These are phyloP conservation scores for Zeugodacus cucurbitae DNA, from an alignment of 1,140 invertebrate species.

Conservation along the genomic window DNA sequence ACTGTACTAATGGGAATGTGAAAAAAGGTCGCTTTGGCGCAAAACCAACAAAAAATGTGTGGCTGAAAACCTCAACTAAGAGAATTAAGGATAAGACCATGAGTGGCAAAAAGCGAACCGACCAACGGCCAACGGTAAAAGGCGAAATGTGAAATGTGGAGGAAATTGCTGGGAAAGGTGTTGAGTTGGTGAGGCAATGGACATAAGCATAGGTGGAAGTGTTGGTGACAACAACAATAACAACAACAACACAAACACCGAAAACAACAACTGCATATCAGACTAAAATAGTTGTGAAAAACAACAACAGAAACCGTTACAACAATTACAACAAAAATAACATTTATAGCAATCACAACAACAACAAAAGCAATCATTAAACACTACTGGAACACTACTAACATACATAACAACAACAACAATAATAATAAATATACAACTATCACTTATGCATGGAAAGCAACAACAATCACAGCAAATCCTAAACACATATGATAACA, in stretches of 20 bases:
- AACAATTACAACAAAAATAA: too few relatives aligned
- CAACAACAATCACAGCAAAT: too few relatives aligned
- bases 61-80: not conserved
- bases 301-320: not conserved
- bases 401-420: too few relatives aligned
- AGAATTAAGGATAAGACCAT: constrained; percentile 12
- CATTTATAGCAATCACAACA: too few relatives aligned
- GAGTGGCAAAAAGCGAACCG: constrained; percentile 2
- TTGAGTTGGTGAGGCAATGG: not conserved
- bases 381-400: too few relatives aligned
- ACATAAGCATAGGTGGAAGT: too few relatives aligned
- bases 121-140: not conserved
- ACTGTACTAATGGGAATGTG: not conserved
- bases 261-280: not conserved
- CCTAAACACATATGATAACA: too few relatives aligned
- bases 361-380: too few relatives aligned
- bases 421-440: too few relatives aligned
- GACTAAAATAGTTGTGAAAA: not conserved
- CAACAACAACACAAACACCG: not conserved
- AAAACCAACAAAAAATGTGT: not conserved
- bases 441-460: too few relatives aligned
- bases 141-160: not conserved
- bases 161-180: not conserved
- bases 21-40: not conserved
- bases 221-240: not conserved